A percentile compares a stretch with the other conserved stretches of the same genome.
phyloP scores from a whole-genome alignment of 2,797 vertebrate species.

The Esox lucius region DNA sequence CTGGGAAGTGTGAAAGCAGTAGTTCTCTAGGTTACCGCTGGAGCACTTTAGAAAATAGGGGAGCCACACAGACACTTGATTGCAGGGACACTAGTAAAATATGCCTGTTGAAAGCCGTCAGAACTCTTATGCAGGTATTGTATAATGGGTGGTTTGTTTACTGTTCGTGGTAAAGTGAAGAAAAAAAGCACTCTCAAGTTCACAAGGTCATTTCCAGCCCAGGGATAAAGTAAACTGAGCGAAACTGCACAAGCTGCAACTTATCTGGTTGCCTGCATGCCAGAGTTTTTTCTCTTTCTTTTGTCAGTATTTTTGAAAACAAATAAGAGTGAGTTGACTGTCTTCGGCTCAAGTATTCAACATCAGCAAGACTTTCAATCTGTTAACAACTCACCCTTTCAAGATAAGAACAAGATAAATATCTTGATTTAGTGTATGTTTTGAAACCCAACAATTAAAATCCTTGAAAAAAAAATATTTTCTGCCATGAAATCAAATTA shows the following conservation, averaged over 20 bases:
- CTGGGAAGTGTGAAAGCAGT: constrained; percentile 65
- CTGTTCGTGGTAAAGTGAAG: constrained; percentile 51
- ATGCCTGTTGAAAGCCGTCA: constrained; percentile 60
- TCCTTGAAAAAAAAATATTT: neutral
- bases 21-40: constrained; percentile 35
- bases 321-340: constrained; percentile 63
- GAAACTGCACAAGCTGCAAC: constrained; percentile 80
- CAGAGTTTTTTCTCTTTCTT: constrained; percentile 58
- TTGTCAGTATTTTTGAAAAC: constrained; percentile 46
- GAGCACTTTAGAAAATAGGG: constrained; percentile 24
- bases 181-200: constrained; percentile 65
- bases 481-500: constrained; percentile 22
- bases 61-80: constrained; percentile 13
- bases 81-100: constrained; percentile 36
- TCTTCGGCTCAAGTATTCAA: constrained; percentile 49
- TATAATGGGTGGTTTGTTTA: constrained; percentile 54
- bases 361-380: constrained; percentile 52
- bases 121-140: constrained; percentile 59
- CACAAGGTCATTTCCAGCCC: constrained; percentile 80
- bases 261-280: constrained; percentile 77
- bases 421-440: neutral
- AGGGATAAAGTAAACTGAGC: constrained; percentile 80
- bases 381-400: constrained; percentile 50
- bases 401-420: constrained; percentile 1
- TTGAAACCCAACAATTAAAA: constrained; percentile 3